Evolutionary conservation across 1,140 invertebrate species (phyloP).

Genomic region (Bombus superbus): DNA sequence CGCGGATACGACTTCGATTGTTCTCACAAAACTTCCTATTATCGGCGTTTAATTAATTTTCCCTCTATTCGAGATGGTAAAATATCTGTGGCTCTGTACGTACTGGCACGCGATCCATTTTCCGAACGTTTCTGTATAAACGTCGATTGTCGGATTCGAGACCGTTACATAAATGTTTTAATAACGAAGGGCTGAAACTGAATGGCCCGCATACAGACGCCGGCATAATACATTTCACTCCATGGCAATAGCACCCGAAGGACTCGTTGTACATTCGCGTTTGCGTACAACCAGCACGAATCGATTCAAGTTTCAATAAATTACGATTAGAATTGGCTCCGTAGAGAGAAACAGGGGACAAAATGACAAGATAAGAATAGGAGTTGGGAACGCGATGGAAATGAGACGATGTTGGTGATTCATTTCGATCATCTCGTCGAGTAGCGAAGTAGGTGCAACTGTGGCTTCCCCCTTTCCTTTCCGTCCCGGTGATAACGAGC

Average conservation of each 20-base stretch:
- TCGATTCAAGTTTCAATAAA: conserved; percentile 44
- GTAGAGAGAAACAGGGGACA: not conserved
- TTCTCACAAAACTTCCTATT: not conserved
- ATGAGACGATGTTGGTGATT: not conserved
- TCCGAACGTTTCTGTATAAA: not conserved
- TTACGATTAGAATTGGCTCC: conserved; percentile 39
- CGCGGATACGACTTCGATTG: not conserved
- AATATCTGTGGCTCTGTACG: not conserved
- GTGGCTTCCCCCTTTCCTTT: not conserved
- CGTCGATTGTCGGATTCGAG: not conserved
- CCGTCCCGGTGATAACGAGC: conserved; percentile 13
- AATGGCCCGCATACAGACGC: not conserved
- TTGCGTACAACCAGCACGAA: not conserved
- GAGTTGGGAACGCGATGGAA: not conserved
- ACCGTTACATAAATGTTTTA: not conserved
- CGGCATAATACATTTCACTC: not conserved
- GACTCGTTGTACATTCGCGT: not conserved
- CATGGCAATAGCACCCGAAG: not conserved
- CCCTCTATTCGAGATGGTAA: not conserved
- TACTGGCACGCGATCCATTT: not conserved
- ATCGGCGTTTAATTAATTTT: not conserved
- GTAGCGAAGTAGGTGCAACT: not conserved
- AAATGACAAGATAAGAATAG: not conserved
- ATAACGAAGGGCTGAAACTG: not conserved
- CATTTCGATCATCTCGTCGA: conserved; percentile 8